Evolutionary conservation across 2,888 invertebrate genomes (phyloP).

Genomic region (Orthosia gothica): DNA sequence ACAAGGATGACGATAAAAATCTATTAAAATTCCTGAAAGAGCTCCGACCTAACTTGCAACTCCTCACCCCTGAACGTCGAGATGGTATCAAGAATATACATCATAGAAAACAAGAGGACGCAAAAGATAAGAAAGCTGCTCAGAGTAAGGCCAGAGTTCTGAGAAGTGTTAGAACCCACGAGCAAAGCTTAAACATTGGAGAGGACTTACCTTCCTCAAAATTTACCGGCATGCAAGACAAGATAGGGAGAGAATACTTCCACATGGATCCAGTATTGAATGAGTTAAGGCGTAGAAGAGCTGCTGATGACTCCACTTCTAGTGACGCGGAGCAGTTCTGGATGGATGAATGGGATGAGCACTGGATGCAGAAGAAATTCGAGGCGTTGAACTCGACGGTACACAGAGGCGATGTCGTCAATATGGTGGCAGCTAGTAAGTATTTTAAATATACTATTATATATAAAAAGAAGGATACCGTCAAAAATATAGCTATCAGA

Average conservation of each 20-base stretch:
- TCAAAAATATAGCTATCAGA: no score
- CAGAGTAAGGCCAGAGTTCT: slow-evolving; percentile 39
- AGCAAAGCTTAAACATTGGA: slow-evolving; percentile 35
- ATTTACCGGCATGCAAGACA: slow-evolving; percentile 1
- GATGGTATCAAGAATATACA: slow-evolving; percentile 5
- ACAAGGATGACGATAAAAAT: no score
- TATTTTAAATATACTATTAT: slow-evolving; percentile 27
- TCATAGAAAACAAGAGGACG: slow-evolving; percentile 29
- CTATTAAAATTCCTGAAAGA: slow-evolving; percentile 43
- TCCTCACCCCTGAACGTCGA: background rate
- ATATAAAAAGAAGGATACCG: background rate
- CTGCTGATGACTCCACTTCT: background rate
- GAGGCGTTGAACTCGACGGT: slow-evolving; percentile 76
- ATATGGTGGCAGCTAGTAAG: slow-evolving; percentile 86
- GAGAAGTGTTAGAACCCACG: slow-evolving; percentile 33
- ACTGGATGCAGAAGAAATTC: slow-evolving; percentile 76
- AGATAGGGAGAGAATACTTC: slow-evolving; percentile 53
- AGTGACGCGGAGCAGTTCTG: slow-evolving; percentile 66
- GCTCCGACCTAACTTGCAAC: slow-evolving; percentile 9
- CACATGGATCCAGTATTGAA: slow-evolving; percentile 78
- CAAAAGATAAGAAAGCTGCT: slow-evolving; percentile 35
- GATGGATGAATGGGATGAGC: slow-evolving; percentile 73
- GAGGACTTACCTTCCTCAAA: slow-evolving; percentile 21
- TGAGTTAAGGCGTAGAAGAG: slow-evolving; percentile 53
- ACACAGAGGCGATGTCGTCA: slow-evolving; percentile 77